Percentiles rank a stretch among this genome's conserved stretches.
These are phyloP conservation scores for Ctenosaura bakeri DNA, from an alignment of 2,797 vertebrate genomes.

Conservation along the genomic window DNA sequence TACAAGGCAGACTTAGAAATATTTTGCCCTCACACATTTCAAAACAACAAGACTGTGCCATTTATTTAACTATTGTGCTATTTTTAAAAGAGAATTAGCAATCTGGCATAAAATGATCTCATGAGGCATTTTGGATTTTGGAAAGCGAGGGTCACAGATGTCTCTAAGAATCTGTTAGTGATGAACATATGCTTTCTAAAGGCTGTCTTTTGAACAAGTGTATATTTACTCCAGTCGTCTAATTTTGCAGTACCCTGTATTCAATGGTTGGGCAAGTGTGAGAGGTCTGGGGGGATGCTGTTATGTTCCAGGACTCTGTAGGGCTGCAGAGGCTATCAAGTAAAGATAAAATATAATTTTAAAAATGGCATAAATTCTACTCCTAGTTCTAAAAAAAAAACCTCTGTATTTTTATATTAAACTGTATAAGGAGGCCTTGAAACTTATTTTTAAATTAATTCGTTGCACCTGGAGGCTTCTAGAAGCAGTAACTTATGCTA, in stretches of 20 bases:
- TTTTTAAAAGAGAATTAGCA: constrained; percentile 1
- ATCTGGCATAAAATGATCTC: neutral
- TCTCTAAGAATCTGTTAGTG: neutral
- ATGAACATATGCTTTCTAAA: constrained; percentile 33
- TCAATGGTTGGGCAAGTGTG: too few species aligned
- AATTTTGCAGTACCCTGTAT: neutral
- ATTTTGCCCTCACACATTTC: neutral
- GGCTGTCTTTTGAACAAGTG: neutral
- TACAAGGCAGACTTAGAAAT: neutral
- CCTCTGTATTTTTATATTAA: too few species aligned
- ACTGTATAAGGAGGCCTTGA: too few species aligned
- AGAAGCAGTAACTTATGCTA: too few species aligned
- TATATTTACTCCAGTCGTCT: neutral
- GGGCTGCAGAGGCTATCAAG: too few species aligned
- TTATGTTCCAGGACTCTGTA: too few species aligned
- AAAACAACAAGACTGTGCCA: neutral
- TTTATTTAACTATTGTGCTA: neutral
- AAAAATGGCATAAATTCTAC: too few species aligned
- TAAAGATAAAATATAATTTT: too few species aligned
- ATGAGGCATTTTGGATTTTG: neutral
- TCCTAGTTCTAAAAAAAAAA: too few species aligned
- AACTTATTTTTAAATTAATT: too few species aligned
- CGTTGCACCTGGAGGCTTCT: too few species aligned
- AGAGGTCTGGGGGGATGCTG: too few species aligned
- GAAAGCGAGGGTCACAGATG: constrained; percentile 14